Conservation (phyloP, 1,140 invertebrate species). For the Archivesica marissinica region DNA sequence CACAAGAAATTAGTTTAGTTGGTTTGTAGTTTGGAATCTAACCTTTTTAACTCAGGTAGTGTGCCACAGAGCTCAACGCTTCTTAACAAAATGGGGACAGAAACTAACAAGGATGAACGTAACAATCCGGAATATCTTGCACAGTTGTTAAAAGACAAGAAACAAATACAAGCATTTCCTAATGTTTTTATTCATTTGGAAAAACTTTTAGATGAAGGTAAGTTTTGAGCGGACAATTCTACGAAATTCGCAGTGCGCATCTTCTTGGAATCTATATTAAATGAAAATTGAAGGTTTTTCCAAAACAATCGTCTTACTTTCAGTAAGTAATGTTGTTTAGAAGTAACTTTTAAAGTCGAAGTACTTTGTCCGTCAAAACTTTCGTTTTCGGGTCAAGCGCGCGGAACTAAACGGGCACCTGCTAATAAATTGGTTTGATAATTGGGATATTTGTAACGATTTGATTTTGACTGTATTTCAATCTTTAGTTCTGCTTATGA, state of each 20-base stretch:
- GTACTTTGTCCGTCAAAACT: slow-evolving; percentile 60
- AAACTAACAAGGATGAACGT: slow-evolving; percentile 83
- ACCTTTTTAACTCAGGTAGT: slow-evolving; percentile 79
- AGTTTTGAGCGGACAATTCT: slow-evolving; percentile 82
- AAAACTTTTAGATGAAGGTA: slow-evolving; percentile 99
- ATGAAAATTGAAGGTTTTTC: background rate
- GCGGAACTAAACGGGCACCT: slow-evolving; percentile 43
- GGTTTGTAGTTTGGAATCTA: slow-evolving; percentile 81
- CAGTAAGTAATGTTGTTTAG: background rate
- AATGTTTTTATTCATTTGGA: slow-evolving; percentile 99
- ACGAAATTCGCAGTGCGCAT: background rate
- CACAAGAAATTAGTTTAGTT: slow-evolving; percentile 71
- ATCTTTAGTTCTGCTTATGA: background rate
- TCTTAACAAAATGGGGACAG: slow-evolving; percentile 82
- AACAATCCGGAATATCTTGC: slow-evolving; percentile 96
- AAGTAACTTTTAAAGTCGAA: slow-evolving; percentile 41
- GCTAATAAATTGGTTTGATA: slow-evolving; percentile 33
- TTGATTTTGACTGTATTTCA: background rate
- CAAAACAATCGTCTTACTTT: background rate
- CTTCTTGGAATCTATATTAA: background rate
- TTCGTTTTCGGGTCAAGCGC: slow-evolving; percentile 50
- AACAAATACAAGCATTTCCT: slow-evolving; percentile 99
- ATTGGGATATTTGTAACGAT: background rate
- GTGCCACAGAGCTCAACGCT: slow-evolving; percentile 73
- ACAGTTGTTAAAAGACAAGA: slow-evolving; percentile 99